A percentile compares a stretch with the other conserved stretches of the same genome.
These are phyloP conservation scores for Nothobranchius kuhntae DNA, from an alignment of 2,113 vertebrate species.

Conservation along the genomic window DNA sequence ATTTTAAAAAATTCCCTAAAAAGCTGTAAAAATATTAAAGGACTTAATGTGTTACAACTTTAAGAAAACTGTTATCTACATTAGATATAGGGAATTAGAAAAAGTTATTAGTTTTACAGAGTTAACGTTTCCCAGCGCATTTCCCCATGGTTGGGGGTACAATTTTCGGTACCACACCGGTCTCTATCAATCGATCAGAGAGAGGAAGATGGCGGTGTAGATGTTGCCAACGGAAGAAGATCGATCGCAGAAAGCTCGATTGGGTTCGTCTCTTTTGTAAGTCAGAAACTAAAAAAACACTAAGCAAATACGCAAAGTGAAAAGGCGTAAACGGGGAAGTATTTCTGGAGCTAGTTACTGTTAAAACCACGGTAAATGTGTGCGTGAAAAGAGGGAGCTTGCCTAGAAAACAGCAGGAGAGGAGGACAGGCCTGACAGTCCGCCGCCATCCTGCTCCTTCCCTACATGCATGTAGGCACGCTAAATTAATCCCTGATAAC, in stretches of 20 bases:
- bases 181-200: slow-evolving; percentile 86
- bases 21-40: background rate
- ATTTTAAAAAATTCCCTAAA: too few species aligned
- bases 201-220: slow-evolving; percentile 80
- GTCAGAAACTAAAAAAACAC: slow-evolving; percentile 16
- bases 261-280: slow-evolving; percentile 47
- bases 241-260: slow-evolving; percentile 85
- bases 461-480: slow-evolving; percentile 69
- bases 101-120: too few species aligned
- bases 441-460: slow-evolving; percentile 78
- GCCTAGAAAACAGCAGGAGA: slow-evolving; percentile 42
- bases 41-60: background rate
- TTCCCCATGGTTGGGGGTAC: background rate
- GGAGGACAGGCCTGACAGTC: slow-evolving; percentile 11
- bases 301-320: background rate
- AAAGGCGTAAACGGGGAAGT: slow-evolving; percentile 31
- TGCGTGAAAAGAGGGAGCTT: background rate
- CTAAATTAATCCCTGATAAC: slow-evolving; percentile 84
- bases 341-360: slow-evolving; percentile 3
- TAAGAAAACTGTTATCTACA: background rate
- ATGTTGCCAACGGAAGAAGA: slow-evolving; percentile 60
- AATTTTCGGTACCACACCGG: slow-evolving; percentile 37
- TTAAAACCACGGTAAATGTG: slow-evolving; percentile 34
- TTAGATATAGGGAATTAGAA: too few species aligned
- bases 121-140: background rate